phyloP scores from a whole-genome alignment of 2,113 vertebrate genomes.

The Lepus americanus region DNA sequence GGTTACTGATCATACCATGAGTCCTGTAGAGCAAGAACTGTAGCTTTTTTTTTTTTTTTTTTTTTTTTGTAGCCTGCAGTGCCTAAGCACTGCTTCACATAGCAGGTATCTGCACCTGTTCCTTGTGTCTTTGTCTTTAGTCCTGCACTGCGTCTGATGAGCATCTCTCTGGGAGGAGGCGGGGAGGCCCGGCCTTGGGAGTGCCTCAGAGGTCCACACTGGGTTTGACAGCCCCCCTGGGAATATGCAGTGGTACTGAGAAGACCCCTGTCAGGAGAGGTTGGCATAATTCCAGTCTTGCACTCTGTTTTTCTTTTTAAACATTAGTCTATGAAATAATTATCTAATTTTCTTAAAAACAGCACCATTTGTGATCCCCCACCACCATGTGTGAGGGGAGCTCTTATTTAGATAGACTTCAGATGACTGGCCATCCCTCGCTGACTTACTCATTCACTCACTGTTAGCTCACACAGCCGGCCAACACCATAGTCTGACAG shows the following conservation, averaged over 20 bases:
- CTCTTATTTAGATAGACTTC: too few relatives aligned
- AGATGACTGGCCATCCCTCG: not conserved
- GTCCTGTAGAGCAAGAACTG: not conserved
- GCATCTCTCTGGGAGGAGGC: not conserved
- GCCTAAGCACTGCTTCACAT: not conserved
- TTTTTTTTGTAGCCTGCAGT: too few relatives aligned
- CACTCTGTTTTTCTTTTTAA: not conserved
- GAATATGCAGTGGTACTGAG: not conserved
- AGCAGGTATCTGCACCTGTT: not conserved
- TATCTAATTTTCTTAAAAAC: conserved; percentile 1
- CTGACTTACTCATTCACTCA: not conserved
- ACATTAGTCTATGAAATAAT: not conserved
- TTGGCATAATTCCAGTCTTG: not conserved
- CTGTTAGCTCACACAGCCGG: not conserved
- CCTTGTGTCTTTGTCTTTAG: not conserved
- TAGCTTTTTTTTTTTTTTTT: not conserved
- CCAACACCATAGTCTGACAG: not conserved
- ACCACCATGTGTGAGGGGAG: not conserved
- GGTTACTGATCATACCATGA: not conserved
- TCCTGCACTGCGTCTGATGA: not conserved
- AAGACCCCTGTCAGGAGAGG: not conserved
- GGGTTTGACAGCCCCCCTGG: not conserved
- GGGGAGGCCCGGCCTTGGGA: not conserved
- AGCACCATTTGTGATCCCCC: not conserved
- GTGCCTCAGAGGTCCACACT: too few relatives aligned